Conservation (phyloP, 2,113 vertebrate species). For the Barbus barbus region DNA sequence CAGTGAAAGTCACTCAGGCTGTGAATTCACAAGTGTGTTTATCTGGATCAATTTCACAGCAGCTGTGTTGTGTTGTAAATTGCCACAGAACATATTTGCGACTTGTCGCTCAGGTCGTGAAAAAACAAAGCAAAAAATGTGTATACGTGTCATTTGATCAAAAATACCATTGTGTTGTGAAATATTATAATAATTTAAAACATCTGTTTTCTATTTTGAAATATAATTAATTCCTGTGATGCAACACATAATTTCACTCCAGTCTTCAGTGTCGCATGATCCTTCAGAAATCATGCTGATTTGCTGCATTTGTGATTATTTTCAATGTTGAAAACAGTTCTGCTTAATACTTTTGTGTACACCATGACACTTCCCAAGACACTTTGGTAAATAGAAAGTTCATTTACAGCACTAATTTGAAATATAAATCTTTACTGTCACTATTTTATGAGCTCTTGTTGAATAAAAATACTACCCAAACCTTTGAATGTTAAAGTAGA, state of each 20-base stretch:
- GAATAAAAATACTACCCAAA: neutral
- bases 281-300: neutral
- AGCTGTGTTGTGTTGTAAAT: neutral
- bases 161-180: neutral
- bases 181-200: too few relatives aligned
- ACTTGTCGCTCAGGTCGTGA: neutral
- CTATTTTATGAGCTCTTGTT: neutral
- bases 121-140: neutral
- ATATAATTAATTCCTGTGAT: neutral
- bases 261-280: neutral
- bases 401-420: too few relatives aligned
- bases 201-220: too few relatives aligned
- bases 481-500: neutral
- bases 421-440: neutral
- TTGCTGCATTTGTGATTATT: neutral
- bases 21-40: neutral
- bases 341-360: neutral
- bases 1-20: neutral
- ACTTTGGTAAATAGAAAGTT: too few relatives aligned
- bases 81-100: neutral
- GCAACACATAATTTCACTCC: neutral
- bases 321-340: neutral
- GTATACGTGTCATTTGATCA: neutral
- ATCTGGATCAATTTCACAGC: slow-evolving; percentile 3
- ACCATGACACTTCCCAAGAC: too few relatives aligned